A percentile compares a stretch with the other conserved stretches of the same genome.
Conservation (phyloP, 2,797 vertebrate species). For the Gambelia wislizenii region DNA sequence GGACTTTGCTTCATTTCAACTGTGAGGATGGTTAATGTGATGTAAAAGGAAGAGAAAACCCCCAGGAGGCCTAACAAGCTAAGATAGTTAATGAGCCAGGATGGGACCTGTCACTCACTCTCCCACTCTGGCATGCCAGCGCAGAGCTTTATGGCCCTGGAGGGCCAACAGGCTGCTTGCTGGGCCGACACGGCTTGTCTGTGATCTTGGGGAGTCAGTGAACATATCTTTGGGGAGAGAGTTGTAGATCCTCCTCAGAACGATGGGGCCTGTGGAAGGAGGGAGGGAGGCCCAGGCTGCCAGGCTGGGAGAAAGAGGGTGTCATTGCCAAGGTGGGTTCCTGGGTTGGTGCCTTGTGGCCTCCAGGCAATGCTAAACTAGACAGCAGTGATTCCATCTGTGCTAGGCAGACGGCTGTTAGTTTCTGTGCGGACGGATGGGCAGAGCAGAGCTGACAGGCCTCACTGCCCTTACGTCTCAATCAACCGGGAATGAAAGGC, state of each 20-base stretch:
- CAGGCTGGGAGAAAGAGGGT: neutral
- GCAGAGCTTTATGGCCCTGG: neutral
- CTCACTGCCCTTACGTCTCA: conserved; percentile 5
- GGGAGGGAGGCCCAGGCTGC: neutral
- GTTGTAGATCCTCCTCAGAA: neutral
- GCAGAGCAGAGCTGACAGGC: conserved; percentile 24
- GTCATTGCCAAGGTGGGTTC: neutral
- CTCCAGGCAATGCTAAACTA: neutral
- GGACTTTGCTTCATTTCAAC: neutral
- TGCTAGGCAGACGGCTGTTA: conserved; percentile 5
- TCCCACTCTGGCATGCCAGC: conserved; percentile 9
- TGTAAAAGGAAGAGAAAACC: conserved; percentile 40
- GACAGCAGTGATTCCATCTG: conserved; percentile 11
- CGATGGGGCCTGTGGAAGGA: neutral
- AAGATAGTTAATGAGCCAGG: conserved; percentile 32
- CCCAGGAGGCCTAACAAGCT: conserved; percentile 30
- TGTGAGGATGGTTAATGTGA: conserved; percentile 19
- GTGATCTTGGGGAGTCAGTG: neutral
- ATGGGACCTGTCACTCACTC: conserved; percentile 42
- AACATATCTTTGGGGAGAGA: neutral
- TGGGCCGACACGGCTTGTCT: neutral
- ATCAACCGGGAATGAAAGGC: conserved; percentile 1
- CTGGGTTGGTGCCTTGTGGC: neutral
- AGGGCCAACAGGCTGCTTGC: conserved; percentile 7
- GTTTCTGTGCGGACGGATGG: conserved; percentile 1